A percentile compares a stretch with the other conserved stretches of the same genome.
Conservation (phyloP, 2,797 vertebrate genomes). For the Orientallactaga sibirica region DNA sequence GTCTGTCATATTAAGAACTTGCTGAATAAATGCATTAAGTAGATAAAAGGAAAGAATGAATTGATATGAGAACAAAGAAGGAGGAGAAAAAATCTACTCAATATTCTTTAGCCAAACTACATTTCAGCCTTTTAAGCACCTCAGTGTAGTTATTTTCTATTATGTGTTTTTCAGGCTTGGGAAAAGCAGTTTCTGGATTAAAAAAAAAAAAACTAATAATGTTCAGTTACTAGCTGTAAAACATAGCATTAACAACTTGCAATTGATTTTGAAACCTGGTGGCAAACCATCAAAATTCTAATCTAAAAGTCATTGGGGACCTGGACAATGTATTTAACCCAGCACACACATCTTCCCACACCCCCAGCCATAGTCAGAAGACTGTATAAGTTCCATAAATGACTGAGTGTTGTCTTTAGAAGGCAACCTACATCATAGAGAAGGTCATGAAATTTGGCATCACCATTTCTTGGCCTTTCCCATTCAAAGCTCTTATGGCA, state of each 20-base stretch:
- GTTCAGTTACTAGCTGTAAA: conserved; percentile 23
- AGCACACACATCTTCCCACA: background rate
- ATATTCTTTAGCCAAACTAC: background rate
- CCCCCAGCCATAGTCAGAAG: background rate
- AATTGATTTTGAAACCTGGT: conserved; percentile 25
- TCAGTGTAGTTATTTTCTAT: background rate
- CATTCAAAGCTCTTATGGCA: background rate
- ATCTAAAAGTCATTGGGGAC: background rate
- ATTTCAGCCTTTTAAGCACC: background rate
- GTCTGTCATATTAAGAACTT: background rate
- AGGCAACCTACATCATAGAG: background rate
- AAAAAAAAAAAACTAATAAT: too few relatives aligned
- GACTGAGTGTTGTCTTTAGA: background rate
- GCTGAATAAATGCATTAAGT: background rate
- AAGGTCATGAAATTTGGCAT: background rate
- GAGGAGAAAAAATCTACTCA: background rate
- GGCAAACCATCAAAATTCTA: conserved; percentile 16
- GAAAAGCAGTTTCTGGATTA: background rate
- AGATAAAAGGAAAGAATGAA: background rate
- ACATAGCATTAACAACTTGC: background rate
- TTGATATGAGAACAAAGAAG: background rate
- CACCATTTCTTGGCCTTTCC: background rate
- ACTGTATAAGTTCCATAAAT: background rate
- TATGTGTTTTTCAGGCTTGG: background rate
- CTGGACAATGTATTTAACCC: background rate